A percentile compares a stretch with the other conserved stretches of the same genome.
Evolutionary conservation across 2,888 invertebrate genomes (phyloP).

Genomic region (Galeopsomyia nigrocyanea): DNA sequence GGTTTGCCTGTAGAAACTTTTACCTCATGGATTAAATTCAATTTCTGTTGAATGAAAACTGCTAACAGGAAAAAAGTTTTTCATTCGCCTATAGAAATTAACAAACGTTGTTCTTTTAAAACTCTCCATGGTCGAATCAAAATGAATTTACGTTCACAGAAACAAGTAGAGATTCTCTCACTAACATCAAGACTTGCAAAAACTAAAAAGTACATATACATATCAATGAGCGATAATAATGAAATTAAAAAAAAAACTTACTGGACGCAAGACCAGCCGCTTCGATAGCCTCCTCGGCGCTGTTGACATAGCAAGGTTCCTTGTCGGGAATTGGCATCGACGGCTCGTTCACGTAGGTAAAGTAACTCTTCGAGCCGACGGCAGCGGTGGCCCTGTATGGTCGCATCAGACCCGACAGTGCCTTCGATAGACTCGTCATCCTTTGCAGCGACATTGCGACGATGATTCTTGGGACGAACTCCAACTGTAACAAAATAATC

Average conservation of each 20-base stretch:
- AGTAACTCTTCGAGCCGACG: conserved; percentile 73
- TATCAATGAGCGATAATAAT: not conserved
- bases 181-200: too few relatives aligned
- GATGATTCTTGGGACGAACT: too few relatives aligned
- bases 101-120: too few relatives aligned
- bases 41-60: too few relatives aligned
- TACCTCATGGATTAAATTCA: too few relatives aligned
- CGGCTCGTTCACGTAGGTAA: conserved; percentile 85
- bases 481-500: too few relatives aligned
- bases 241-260: conserved; percentile 64
- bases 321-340: conserved; percentile 83
- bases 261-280: conserved; percentile 81
- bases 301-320: conserved; percentile 77
- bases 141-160: too few relatives aligned
- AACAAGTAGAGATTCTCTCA: too few relatives aligned
- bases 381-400: conserved; percentile 57
- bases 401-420: conserved; percentile 48
- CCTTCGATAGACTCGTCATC: conserved; percentile 57
- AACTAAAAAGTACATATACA: not conserved
- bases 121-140: too few relatives aligned
- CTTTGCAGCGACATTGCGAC: conserved; percentile 54
- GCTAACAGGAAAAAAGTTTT: too few relatives aligned
- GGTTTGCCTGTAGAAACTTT: too few relatives aligned
- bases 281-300: conserved; percentile 84
- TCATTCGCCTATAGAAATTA: too few relatives aligned